Percentiles rank a stretch among this genome's conserved stretches.
Evolutionary conservation across 2,888 invertebrate species (phyloP).

Genomic region (Drosophila nr. perissopoda): DNA sequence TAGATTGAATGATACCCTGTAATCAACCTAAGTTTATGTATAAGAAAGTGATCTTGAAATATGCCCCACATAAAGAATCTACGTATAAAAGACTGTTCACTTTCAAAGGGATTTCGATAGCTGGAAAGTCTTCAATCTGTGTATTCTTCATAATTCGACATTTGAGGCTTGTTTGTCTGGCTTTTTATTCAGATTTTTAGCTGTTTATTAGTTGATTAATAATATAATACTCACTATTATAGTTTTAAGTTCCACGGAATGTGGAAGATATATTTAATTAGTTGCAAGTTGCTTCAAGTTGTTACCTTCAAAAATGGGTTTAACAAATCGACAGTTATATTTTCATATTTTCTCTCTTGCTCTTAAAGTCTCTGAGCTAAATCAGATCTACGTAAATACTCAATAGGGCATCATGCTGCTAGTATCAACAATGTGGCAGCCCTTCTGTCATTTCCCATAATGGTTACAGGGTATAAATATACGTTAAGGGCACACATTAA

Average conservation of each 20-base stretch:
- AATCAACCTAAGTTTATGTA: background rate
- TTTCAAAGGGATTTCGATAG: background rate
- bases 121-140: background rate
- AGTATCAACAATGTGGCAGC: background rate
- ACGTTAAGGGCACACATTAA: constrained; percentile 33
- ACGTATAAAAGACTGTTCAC: rapidly evolving
- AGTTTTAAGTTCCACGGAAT: background rate
- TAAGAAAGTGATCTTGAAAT: background rate
- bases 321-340: background rate
- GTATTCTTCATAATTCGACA: background rate
- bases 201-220: background rate
- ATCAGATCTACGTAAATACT: background rate
- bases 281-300: background rate
- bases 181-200: no score
- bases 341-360: background rate
- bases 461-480: constrained; percentile 10
- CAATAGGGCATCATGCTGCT: background rate
- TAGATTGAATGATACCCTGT: background rate
- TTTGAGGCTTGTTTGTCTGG: no score
- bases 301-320: background rate
- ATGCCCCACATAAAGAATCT: background rate
- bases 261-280: background rate
- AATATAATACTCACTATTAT: background rate
- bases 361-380: background rate
- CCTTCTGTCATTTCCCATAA: background rate